phyloP scores from a whole-genome alignment of 2,797 vertebrate species.

The Trachurus trachurus region DNA sequence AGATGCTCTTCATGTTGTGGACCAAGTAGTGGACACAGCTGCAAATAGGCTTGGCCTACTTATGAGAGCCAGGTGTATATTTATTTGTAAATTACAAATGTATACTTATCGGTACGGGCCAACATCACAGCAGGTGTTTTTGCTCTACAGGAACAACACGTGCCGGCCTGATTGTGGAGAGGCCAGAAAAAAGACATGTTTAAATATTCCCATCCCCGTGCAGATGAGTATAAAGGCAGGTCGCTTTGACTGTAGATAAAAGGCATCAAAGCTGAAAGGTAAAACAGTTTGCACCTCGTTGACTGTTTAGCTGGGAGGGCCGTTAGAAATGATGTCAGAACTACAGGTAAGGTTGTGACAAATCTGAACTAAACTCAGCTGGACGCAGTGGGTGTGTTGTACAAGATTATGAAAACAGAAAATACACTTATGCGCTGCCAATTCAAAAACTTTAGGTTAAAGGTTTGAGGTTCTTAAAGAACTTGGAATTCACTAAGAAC shows the following conservation, averaged over 20 bases:
- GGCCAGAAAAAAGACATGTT: background rate
- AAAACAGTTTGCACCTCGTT: background rate
- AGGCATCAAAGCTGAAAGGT: background rate
- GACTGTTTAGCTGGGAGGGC: background rate
- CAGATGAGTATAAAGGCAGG: background rate
- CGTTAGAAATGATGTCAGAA: background rate
- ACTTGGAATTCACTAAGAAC: background rate
- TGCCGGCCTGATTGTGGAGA: too few relatives aligned
- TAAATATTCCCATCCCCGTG: background rate
- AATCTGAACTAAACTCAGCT: background rate
- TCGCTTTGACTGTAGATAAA: background rate
- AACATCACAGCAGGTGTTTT: conserved; percentile 34
- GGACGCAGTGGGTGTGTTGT: background rate
- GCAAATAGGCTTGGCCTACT: too few relatives aligned
- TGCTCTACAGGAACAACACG: background rate
- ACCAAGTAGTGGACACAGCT: too few relatives aligned
- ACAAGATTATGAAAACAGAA: background rate
- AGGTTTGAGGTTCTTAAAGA: background rate
- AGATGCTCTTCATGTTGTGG: background rate
- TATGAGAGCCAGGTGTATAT: too few relatives aligned
- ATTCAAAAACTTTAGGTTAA: background rate
- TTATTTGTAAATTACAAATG: too few relatives aligned
- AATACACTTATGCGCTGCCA: background rate
- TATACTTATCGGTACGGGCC: conserved; percentile 12
- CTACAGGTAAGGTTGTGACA: background rate